Base-by-base conservation (phyloP, 2,797 vertebrate species). In the Rhincodon typus region DNA sequence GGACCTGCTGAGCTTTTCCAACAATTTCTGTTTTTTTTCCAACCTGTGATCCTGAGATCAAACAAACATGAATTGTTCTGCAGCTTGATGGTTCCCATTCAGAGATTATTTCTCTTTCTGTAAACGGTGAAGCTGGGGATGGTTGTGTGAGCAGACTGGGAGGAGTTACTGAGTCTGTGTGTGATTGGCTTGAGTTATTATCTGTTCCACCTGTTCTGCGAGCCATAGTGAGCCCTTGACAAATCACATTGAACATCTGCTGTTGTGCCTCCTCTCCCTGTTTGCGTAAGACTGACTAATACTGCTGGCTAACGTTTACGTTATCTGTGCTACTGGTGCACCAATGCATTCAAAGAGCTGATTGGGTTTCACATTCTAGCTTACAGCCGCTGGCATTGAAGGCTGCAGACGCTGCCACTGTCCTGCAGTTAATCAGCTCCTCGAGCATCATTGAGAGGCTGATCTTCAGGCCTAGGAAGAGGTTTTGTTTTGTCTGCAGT, bases 401-500 rank as follows among this genome's bases (percentile, higher is more conserved):
- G 62, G 62, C 90, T 67, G 8, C 90, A 93, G 90, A 67, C n/a
- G 12, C 1, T 67, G 21, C 38, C 66, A 66, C 62, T 93, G 90
- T 67, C 90, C 90, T 67, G 90, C 90, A 93, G 57, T 42, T 93
- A 67, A 93, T 93, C 90, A 93, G 90, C 62, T 67, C 21, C n/a
- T 42, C 38, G n/a, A 93, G 62, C 19, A n/a, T 38, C 66, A 62
- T 25, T 21, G 34, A n/a, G 57, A 38, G 62, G 57, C n/a, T 67
- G 62, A 93, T 93, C 90, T 67, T 93, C 90, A 93, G 34, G 62
- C 62, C 62, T 67, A 38, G 90, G 62, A 93, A 67, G 30, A 42
- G 38, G 17, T 66, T 66, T 17, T 67, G 34, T 67, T 67, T 67
- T 93, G 34, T 38, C 90, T 93, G 90, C 34, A 21, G 12, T 93